Evolutionary conservation across 1,140 invertebrate genomes (phyloP).

Genomic region (Delia radicum): DNA sequence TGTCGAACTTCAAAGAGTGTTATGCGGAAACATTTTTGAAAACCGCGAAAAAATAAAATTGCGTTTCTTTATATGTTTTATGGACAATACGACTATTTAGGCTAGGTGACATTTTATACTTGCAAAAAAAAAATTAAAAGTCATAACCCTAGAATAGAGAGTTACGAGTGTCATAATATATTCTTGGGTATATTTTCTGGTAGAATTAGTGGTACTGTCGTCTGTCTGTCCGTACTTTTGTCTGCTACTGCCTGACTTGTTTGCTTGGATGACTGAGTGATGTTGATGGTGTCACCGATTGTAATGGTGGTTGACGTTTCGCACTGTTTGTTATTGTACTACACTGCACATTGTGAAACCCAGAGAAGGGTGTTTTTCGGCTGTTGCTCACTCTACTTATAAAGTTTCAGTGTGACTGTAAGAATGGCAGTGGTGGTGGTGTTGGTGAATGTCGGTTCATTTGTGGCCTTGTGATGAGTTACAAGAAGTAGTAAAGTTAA

Average conservation of each 20-base stretch:
- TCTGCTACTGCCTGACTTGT: not conserved
- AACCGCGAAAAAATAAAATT: too few species aligned
- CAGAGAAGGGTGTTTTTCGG: not conserved
- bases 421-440: not conserved
- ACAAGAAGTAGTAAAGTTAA: conserved; percentile 3
- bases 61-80: too few species aligned
- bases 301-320: conserved; percentile 19
- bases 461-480: conserved; percentile 7
- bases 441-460: conserved; percentile 32
- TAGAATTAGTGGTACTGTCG: not conserved
- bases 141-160: too few species aligned
- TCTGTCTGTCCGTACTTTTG: not conserved
- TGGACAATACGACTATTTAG: too few species aligned
- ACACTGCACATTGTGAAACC: not conserved
- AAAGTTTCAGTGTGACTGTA: not conserved
- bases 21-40: too few species aligned
- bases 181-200: not conserved
- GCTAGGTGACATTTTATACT: too few species aligned
- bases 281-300: conserved; percentile 32
- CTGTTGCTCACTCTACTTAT: not conserved
- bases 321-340: conserved; percentile 11
- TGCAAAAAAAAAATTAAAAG: too few species aligned
- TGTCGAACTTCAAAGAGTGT: too few species aligned
- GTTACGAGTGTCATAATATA: conserved; percentile 4
- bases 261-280: conserved; percentile 37